These are phyloP conservation scores for Chionoecetes opilio DNA, from an alignment of 1,140 invertebrate species.

Conservation along the genomic window DNA sequence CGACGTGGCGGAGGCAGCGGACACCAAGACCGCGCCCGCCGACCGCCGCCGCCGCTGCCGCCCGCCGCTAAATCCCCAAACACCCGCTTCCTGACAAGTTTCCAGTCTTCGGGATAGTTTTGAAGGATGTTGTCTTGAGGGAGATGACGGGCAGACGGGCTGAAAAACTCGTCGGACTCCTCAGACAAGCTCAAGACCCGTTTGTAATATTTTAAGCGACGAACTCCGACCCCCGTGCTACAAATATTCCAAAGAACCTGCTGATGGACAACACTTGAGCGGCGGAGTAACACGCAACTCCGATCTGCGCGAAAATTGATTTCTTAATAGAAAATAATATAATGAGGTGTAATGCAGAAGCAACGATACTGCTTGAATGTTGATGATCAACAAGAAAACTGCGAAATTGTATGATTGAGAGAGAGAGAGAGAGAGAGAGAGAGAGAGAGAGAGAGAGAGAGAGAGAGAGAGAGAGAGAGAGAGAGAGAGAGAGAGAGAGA, in stretches of 20 bases:
- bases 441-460: background rate
- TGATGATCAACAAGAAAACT: background rate
- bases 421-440: conserved; percentile 56
- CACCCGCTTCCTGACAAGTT: background rate
- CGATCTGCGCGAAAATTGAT: background rate
- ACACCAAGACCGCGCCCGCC: conserved; percentile 4
- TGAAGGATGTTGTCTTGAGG: background rate
- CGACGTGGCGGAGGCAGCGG: conserved; percentile 1
- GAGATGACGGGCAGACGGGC: background rate
- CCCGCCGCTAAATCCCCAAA: background rate
- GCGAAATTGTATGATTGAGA: background rate
- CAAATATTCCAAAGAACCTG: conserved; percentile 1
- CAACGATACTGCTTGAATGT: background rate
- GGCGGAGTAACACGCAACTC: background rate
- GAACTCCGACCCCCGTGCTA: background rate
- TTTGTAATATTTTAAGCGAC: background rate
- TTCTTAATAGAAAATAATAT: background rate
- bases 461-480: conserved; percentile 9
- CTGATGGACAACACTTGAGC: background rate
- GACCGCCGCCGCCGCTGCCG: background rate
- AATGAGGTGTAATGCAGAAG: background rate
- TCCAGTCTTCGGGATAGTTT: background rate
- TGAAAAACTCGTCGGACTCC: background rate
- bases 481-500: background rate
- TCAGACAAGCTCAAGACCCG: background rate